phyloP scores from a whole-genome alignment of 2,113 vertebrate genomes.

The Dendropsophus ebraccatus region DNA sequence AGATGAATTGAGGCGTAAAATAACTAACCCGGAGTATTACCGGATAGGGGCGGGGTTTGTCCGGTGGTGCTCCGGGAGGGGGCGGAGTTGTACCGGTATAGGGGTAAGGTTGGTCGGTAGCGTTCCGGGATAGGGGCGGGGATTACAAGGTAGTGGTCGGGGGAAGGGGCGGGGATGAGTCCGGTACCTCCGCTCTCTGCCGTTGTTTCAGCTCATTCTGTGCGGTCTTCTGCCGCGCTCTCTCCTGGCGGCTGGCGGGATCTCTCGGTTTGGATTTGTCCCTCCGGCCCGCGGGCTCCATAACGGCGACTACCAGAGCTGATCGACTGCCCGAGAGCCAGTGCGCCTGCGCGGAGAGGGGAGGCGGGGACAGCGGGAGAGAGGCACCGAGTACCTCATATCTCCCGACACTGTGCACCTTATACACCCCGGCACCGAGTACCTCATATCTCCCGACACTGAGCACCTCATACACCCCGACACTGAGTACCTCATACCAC shows the following conservation, averaged over 20 bases:
- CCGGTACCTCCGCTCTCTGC: conserved; percentile 87
- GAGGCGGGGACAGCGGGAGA: neutral
- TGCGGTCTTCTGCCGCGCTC: conserved; percentile 86
- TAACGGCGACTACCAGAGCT: conserved; percentile 58
- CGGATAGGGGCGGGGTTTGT: too few relatives aligned
- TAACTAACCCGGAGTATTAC: too few relatives aligned
- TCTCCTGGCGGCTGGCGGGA: conserved; percentile 82
- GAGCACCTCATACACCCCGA: neutral
- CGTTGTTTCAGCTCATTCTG: conserved; percentile 93
- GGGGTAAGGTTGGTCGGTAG: neutral
- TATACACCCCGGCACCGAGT: neutral
- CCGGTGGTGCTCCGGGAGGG: too few relatives aligned
- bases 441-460: neutral
- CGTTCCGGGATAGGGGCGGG: neutral
- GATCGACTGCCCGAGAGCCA: neutral
- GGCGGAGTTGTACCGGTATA: too few relatives aligned
- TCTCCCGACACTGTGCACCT: too few relatives aligned
- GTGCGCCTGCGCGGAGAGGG: neutral
- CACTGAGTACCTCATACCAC: too few relatives aligned
- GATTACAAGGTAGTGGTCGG: neutral
- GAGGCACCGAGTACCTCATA: neutral
- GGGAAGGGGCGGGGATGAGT: neutral
- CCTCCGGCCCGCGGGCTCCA: conserved; percentile 84
- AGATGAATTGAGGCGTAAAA: too few relatives aligned
- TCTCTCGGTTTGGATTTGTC: conserved; percentile 86